Evolutionary conservation across 2,797 vertebrate species (phyloP).

Genomic region (Masticophis lateralis): DNA sequence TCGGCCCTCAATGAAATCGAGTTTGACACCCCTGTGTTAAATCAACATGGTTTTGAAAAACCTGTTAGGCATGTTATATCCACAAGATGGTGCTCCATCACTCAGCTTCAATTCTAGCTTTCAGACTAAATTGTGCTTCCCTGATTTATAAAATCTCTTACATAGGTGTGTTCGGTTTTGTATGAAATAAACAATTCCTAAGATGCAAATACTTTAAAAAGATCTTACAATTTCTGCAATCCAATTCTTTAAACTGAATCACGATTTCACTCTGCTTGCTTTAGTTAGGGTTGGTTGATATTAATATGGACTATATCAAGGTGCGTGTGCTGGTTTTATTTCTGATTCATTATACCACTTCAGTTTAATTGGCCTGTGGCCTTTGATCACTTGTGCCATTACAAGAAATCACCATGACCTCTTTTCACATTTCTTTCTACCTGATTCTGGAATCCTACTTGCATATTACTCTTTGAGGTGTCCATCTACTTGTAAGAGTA

Average conservation of each 20-base stretch:
- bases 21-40: neutral
- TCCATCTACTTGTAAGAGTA: neutral
- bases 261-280: rapidly evolving
- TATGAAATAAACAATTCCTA: neutral
- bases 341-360: constrained; percentile 26
- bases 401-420: neutral
- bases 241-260: neutral
- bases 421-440: neutral
- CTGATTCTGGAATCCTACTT: neutral
- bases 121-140: neutral
- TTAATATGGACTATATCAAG: neutral
- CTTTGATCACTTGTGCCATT: neutral
- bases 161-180: neutral
- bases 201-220: neutral
- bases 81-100: constrained; percentile 58
- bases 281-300: neutral
- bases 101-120: neutral
- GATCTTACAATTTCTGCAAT: neutral
- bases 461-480: neutral
- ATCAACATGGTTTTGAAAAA: constrained; percentile 8
- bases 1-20: no score
- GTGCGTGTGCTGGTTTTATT: neutral
- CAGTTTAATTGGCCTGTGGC: neutral
- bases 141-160: neutral
- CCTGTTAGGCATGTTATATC: neutral